phyloP scores from a whole-genome alignment of 2,888 invertebrate genomes.

The Alviniconcha strummeri region DNA sequence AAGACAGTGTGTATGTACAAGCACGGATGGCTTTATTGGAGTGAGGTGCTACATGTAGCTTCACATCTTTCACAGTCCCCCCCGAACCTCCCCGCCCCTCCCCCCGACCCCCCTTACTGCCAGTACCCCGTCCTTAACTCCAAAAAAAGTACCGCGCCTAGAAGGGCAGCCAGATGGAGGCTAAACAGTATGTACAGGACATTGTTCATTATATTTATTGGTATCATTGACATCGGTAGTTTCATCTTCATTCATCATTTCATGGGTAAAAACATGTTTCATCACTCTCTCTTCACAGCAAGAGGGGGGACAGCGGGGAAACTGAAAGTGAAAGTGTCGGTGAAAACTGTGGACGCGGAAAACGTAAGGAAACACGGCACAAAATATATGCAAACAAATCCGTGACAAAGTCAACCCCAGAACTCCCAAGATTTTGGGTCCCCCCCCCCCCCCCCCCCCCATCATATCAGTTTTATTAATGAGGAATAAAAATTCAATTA shows the following conservation, averaged over 20 bases:
- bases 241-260: background rate
- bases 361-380: too few species aligned
- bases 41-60: constrained; percentile 8
- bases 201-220: background rate
- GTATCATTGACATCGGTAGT: background rate
- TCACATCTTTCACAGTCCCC: background rate
- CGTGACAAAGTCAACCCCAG: too few species aligned
- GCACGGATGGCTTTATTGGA: constrained; percentile 27
- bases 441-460: too few species aligned
- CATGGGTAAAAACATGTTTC: background rate
- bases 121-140: background rate
- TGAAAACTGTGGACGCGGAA: too few species aligned
- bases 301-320: too few species aligned
- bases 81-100: background rate
- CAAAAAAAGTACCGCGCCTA: background rate
- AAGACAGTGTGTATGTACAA: constrained; percentile 23
- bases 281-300: background rate
- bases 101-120: background rate
- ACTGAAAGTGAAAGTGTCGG: too few species aligned
- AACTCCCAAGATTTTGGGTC: too few species aligned
- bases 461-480: too few species aligned
- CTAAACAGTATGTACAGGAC: constrained; percentile 24
- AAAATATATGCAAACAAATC: too few species aligned
- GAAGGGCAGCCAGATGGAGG: background rate
- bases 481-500: too few species aligned